Evolutionary conservation across 1,140 invertebrate species (phyloP).

Genomic region (Eciton burchellii): DNA sequence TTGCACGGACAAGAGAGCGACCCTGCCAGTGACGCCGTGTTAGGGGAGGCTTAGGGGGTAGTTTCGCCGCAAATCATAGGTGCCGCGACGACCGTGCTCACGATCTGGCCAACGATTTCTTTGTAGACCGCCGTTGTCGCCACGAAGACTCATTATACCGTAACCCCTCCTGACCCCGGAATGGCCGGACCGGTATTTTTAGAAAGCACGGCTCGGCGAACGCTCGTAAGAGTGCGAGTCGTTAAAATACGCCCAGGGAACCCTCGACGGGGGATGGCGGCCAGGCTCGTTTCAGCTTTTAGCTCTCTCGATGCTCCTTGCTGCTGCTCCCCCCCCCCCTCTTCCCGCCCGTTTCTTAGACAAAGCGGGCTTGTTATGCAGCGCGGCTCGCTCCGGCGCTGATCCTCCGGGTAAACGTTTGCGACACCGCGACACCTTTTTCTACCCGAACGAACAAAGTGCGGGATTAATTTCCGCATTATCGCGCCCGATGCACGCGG

Average conservation of each 20-base stretch:
- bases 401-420: conserved; percentile 50
- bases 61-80: conserved; percentile 75
- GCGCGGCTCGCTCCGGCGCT: conserved; percentile 2
- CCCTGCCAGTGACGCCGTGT: conserved; percentile 12
- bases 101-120: conserved; percentile 73
- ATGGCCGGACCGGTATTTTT: conserved; percentile 67
- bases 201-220: conserved; percentile 57
- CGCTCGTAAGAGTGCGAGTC: conserved; percentile 40
- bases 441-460: conserved; percentile 57
- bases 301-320: conserved; percentile 2
- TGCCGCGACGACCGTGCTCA: conserved; percentile 70
- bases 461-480: conserved; percentile 58
- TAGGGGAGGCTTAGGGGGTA: conserved; percentile 27
- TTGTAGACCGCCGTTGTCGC: conserved; percentile 71
- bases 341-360: conserved; percentile 22
- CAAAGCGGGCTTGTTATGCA: conserved; percentile 8
- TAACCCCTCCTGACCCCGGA: conserved; percentile 47
- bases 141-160: conserved; percentile 71
- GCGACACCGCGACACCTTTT: conserved; percentile 56
- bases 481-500: conserved; percentile 42
- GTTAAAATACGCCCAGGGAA: conserved; percentile 32
- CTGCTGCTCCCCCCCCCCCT: not conserved
- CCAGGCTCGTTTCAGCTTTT: not conserved
- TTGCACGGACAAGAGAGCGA: conserved; percentile 47
- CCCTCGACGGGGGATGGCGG: not conserved